A percentile compares a stretch with the other conserved stretches of the same genome.
Conservation (phyloP, 2,888 invertebrate genomes). For the Dioctria linearis region DNA sequence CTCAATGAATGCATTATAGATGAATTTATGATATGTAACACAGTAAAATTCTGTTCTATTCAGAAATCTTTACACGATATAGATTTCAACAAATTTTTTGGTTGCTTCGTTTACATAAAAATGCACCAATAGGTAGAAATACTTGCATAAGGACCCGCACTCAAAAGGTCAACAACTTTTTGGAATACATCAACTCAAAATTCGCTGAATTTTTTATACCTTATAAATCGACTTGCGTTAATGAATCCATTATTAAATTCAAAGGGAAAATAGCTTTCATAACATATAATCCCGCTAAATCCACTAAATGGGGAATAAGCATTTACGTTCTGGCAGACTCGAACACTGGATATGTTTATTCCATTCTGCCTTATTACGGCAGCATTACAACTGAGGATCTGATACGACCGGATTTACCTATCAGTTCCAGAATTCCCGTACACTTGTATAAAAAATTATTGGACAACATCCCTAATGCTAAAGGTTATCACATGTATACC, state of each 20-base stretch:
- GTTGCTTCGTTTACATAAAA: neutral
- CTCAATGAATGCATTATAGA: no score
- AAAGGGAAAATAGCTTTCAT: constrained; percentile 23
- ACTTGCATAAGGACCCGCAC: neutral
- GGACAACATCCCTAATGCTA: constrained; percentile 9
- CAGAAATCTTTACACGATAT: no score
- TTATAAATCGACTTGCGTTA: neutral
- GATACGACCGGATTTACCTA: constrained; percentile 10
- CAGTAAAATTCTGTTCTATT: no score
- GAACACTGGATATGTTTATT: constrained; percentile 14
- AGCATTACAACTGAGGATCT: constrained; percentile 6
- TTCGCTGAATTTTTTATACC: constrained; percentile 19
- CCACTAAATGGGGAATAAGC: constrained; percentile 16
- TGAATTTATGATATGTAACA: no score
- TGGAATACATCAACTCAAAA: constrained; percentile 10
- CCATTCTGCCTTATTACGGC: constrained; percentile 13
- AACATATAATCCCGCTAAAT: constrained; percentile 17
- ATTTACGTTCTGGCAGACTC: constrained; percentile 22
- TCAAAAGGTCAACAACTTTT: constrained; percentile 19
- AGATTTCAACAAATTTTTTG: no score
- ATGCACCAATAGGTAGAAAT: neutral
- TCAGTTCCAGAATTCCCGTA: constrained; percentile 16
- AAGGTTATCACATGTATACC: constrained; percentile 29
- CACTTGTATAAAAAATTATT: constrained; percentile 11
- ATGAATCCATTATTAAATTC: constrained; percentile 32